These are phyloP conservation scores for Apantesis nais DNA, from an alignment of 2,888 invertebrate species.

Conservation along the genomic window DNA sequence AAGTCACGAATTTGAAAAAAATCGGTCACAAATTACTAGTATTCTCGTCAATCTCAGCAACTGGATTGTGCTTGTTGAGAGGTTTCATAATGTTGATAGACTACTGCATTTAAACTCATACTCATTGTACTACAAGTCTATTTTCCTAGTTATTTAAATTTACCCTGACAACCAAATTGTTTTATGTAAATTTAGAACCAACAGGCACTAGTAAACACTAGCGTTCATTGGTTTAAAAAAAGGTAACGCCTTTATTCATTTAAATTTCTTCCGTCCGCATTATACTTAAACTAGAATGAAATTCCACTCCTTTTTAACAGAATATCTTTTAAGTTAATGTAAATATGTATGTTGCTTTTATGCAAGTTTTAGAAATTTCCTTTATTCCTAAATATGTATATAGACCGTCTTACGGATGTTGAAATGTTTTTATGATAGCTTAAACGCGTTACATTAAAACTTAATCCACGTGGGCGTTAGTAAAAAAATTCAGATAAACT, in stretches of 20 bases:
- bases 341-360: not conserved
- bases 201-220: too few species aligned
- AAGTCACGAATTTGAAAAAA: too few species aligned
- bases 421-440: too few species aligned
- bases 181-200: not conserved
- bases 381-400: not conserved
- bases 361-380: not conserved
- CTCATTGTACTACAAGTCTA: not conserved
- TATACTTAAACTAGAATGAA: not conserved
- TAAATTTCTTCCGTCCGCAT: constrained; percentile 13
- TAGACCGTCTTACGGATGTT: too few species aligned
- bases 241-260: not conserved
- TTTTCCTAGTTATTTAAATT: not conserved
- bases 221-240: not conserved
- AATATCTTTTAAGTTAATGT: not conserved
- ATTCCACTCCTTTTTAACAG: not conserved
- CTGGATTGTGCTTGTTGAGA: too few species aligned
- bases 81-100: not conserved
- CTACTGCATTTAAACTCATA: not conserved
- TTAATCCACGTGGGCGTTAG: not conserved
- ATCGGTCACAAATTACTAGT: too few species aligned
- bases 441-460: not conserved
- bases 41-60: too few species aligned
- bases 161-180: not conserved
- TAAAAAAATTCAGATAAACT: not conserved